These are phyloP conservation scores for Umimayanthus kanabou DNA, from an alignment of 92 coral and sea anemone genomes.

Conservation along the genomic window DNA sequence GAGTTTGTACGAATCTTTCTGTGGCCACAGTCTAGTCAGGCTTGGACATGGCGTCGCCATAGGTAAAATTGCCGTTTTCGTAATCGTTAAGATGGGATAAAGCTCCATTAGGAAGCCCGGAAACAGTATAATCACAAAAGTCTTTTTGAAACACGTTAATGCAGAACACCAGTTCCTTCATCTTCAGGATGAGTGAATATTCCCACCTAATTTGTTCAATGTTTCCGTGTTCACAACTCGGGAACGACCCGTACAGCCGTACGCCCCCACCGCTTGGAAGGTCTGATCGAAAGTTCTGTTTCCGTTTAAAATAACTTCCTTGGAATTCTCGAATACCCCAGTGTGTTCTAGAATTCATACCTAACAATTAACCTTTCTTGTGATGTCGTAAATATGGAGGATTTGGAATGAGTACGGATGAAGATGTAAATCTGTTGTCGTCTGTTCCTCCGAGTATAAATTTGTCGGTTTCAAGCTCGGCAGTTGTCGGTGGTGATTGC, in stretches of 20 bases:
- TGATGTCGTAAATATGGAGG: constrained; percentile 2
- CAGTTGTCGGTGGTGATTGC: constrained; percentile 16
- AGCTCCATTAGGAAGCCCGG: constrained; percentile 15
- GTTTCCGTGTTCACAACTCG: constrained; percentile 45
- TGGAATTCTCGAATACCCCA: constrained; percentile 23
- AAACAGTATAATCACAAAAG: background rate
- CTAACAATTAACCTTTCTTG: background rate
- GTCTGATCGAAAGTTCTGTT: constrained; percentile 30
- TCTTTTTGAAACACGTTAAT: constrained; percentile 8
- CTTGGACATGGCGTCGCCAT: constrained; percentile 47
- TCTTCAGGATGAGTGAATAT: constrained; percentile 14
- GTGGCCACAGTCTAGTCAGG: background rate
- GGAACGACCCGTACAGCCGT: constrained; percentile 14
- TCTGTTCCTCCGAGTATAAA: constrained; percentile 9
- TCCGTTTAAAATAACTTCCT: constrained; percentile 43
- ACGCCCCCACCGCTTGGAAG: constrained; percentile 36
- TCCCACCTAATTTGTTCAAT: constrained; percentile 9
- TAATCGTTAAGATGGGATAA: constrained; percentile 21
- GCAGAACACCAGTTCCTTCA: constrained; percentile 27
- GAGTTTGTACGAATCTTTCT: constrained; percentile 10
- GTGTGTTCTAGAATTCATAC: constrained; percentile 9
- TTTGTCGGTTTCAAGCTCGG: constrained; percentile 1
- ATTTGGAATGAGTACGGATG: background rate
- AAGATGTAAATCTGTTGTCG: background rate
- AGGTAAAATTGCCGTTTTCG: constrained; percentile 25